Evolutionary conservation across 2,113 vertebrate genomes (phyloP).

Genomic region (Crotalus viridis): DNA sequence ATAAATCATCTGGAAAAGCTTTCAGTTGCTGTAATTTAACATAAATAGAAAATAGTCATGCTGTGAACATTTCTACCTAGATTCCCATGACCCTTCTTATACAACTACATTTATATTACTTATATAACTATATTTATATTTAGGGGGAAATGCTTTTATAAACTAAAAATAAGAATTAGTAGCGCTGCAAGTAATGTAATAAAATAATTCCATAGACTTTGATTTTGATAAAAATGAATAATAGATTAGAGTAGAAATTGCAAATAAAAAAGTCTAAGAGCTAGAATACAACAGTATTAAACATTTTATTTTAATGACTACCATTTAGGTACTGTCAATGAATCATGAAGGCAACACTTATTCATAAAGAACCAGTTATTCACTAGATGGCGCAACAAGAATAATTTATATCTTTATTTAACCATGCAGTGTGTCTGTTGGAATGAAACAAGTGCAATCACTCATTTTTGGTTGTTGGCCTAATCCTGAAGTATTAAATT

Average conservation of each 20-base stretch:
- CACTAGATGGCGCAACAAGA: constrained; percentile 71
- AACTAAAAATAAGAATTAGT: neutral
- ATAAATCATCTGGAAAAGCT: neutral
- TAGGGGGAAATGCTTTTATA: neutral
- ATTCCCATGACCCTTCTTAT: neutral
- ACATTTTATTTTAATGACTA: constrained; percentile 5
- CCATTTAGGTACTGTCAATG: neutral
- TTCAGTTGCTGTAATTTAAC: neutral
- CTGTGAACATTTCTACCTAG: neutral
- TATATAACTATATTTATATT: neutral
- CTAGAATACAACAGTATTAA: neutral
- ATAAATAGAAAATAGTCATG: neutral
- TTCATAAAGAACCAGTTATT: constrained; percentile 12
- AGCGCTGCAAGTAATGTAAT: neutral
- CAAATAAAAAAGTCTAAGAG: neutral
- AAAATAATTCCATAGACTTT: neutral
- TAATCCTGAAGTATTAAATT: constrained; percentile 33
- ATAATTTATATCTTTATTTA: constrained; percentile 57
- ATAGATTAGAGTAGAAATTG: neutral
- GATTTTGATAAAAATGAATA: neutral
- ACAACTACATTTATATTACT: neutral
- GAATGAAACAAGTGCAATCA: constrained; percentile 51
- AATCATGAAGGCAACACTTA: constrained; percentile 3
- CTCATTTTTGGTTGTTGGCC: neutral
- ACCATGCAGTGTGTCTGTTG: constrained; percentile 27